phyloP scores from a whole-genome alignment of 2,113 vertebrate genomes.

The Poeciliopsis retropinna region DNA sequence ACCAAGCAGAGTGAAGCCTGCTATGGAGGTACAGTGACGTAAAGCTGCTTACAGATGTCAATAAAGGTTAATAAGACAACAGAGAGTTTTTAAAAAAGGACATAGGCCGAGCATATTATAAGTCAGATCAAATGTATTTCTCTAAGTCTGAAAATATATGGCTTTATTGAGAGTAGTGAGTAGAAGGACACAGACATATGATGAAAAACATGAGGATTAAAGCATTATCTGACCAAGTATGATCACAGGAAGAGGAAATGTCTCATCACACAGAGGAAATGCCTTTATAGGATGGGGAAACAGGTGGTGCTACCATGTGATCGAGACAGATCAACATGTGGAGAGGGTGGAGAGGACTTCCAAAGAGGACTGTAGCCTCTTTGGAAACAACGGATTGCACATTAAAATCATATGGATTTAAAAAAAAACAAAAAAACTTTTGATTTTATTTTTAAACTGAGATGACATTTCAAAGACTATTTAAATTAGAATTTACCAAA shows the following conservation, averaged over 20 bases:
- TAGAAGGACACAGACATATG: slow-evolving; percentile 6
- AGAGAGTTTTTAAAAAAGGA: slow-evolving; percentile 4
- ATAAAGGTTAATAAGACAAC: neutral
- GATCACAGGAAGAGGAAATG: slow-evolving; percentile 54
- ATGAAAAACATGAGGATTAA: slow-evolving; percentile 6
- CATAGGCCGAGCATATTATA: slow-evolving; percentile 12
- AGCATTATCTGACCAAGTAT: slow-evolving; percentile 6
- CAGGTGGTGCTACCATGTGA: slow-evolving; percentile 39
- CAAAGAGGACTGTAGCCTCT: neutral
- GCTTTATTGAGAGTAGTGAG: slow-evolving; percentile 17
- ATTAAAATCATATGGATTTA: neutral
- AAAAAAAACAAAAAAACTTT: neutral
- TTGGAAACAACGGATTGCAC: neutral
- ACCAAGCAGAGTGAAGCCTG: slow-evolving; percentile 18
- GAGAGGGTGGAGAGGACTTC: no score
- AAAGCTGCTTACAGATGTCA: slow-evolving; percentile 20
- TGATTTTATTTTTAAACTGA: neutral
- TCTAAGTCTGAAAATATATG: neutral
- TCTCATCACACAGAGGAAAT: slow-evolving; percentile 43
- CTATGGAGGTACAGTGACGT: slow-evolving; percentile 27
- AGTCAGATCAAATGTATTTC: neutral
- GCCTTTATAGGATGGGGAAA: slow-evolving; percentile 49
- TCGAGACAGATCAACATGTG: slow-evolving; percentile 18
- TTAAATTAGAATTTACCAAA: neutral
- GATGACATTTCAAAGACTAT: neutral